Evolutionary conservation across 1,140 invertebrate genomes (phyloP), one percentile per base, ranked within the genome.

Genomic region (Drosophila repleta): DNA sequence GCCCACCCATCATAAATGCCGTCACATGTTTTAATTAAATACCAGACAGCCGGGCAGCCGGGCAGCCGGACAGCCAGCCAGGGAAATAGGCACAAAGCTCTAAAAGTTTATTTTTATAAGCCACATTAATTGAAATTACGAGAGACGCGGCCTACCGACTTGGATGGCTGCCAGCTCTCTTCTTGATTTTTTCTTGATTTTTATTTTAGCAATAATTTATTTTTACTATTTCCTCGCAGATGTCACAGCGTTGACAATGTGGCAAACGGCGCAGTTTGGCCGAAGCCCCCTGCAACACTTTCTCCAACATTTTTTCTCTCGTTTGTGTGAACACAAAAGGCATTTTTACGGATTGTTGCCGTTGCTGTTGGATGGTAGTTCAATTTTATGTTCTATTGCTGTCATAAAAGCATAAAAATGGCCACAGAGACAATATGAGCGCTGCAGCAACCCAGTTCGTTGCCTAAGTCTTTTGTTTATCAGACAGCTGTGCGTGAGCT

Each of bases 11-110:
- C 70, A 87, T 78, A 87, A 87, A 72, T 79, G 74, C 78, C 74
- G 43, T 76, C 78, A 70, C 74, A 85, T 88, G 79, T 72, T 85
- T 87, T 85, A 85, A 85, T 85, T 78, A 82, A 85, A 76, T 74
- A 68, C 57, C 80, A 76, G 73, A 52, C 80, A 76, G 48, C 15
- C 41, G 18, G 52, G 17, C 11, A 11, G 48, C 15, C 48, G 15
- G 45, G 17, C n/a, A n/a, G n/a, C n/a, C n/a, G n/a, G n/a, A n/a
- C n/a, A 24, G 52, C 21, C 11, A 11, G 48, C 15, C 48, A 18
- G 45, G 17, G 21, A 64, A 70, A 70, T 43, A 62, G 60, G 53
- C 67, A 77, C 65, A 77, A 80, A 63, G 77, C 63, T 74, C 49
- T 87, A 55, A 79, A 81, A 83, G 66, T 39, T 78, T 62, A 45